Evolutionary conservation across 2,888 invertebrate species (phyloP).

Genomic region (Morpho achilles): DNA sequence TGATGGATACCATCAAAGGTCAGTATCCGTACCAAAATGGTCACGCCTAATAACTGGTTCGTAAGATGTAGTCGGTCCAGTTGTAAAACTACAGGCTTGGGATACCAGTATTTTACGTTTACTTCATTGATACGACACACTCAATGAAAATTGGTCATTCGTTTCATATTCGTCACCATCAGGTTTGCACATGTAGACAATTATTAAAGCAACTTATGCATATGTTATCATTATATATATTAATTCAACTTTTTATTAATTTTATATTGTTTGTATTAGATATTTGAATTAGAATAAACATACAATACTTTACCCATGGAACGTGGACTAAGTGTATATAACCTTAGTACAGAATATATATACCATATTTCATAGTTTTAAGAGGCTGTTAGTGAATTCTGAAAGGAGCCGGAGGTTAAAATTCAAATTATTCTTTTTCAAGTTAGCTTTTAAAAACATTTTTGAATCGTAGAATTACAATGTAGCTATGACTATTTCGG

Average conservation of each 20-base stretch:
- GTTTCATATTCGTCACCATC: conserved; percentile 26
- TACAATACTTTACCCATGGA: too few relatives aligned
- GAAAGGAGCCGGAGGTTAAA: too few relatives aligned
- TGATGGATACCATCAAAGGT: conserved; percentile 72
- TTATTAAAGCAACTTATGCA: background rate
- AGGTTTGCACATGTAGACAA: conserved; percentile 11
- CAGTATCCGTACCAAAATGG: conserved; percentile 79
- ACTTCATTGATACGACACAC: conserved; percentile 60
- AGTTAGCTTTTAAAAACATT: too few relatives aligned
- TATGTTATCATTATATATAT: background rate
- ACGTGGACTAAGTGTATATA: too few relatives aligned
- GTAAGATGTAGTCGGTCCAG: conserved; percentile 72
- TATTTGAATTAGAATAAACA: too few relatives aligned
- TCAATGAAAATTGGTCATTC: conserved; percentile 52
- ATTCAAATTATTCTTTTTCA: too few relatives aligned
- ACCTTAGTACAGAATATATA: too few relatives aligned
- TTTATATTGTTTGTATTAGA: background rate
- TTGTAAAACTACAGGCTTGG: conserved; percentile 70
- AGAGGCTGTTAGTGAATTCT: background rate
- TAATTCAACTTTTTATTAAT: background rate
- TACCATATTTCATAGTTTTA: background rate
- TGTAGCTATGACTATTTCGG: too few relatives aligned
- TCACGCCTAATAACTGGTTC: conserved; percentile 80
- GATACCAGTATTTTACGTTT: conserved; percentile 74
- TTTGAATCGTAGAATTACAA: too few relatives aligned